phyloP scores from a whole-genome alignment of 2,888 invertebrate genomes.

The Taenaris catops region DNA sequence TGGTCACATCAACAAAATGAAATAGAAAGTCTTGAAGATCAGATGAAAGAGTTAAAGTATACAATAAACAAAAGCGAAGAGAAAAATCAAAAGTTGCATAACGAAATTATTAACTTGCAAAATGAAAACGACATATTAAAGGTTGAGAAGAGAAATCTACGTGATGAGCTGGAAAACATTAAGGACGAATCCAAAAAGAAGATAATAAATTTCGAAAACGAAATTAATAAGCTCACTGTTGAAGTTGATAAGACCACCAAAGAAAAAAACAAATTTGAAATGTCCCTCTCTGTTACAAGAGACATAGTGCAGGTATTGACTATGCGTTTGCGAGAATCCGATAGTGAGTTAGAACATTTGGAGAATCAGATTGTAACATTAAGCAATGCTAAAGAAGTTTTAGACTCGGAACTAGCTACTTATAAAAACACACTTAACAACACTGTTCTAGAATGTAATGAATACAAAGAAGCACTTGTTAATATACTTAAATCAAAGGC shows the following conservation, averaged over 20 bases:
- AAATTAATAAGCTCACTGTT: conserved; percentile 57
- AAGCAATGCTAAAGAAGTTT: conserved; percentile 46
- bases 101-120: conserved; percentile 46
- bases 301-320: conserved; percentile 80
- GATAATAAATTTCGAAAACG: conserved; percentile 59
- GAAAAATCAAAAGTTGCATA: conserved; percentile 42
- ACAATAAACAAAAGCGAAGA: conserved; percentile 46
- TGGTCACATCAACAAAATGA: conserved; percentile 52
- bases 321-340: conserved; percentile 77
- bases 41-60: conserved; percentile 52
- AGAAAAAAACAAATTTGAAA: conserved; percentile 78
- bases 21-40: conserved; percentile 49
- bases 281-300: conserved; percentile 79
- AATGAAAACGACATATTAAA: conserved; percentile 45
- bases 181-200: conserved; percentile 58
- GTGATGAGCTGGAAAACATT: conserved; percentile 44
- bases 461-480: conserved; percentile 68
- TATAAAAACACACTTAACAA: conserved; percentile 56
- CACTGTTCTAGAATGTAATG: conserved; percentile 59
- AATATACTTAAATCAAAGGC: conserved; percentile 70
- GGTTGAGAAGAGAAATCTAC: conserved; percentile 40
- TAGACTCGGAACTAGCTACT: conserved; percentile 52
- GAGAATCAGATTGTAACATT: conserved; percentile 56
- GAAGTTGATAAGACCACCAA: conserved; percentile 62
- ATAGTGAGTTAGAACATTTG: conserved; percentile 79